Base-by-base conservation (phyloP, 2,113 vertebrate genomes). In the Passer domesticus region DNA sequence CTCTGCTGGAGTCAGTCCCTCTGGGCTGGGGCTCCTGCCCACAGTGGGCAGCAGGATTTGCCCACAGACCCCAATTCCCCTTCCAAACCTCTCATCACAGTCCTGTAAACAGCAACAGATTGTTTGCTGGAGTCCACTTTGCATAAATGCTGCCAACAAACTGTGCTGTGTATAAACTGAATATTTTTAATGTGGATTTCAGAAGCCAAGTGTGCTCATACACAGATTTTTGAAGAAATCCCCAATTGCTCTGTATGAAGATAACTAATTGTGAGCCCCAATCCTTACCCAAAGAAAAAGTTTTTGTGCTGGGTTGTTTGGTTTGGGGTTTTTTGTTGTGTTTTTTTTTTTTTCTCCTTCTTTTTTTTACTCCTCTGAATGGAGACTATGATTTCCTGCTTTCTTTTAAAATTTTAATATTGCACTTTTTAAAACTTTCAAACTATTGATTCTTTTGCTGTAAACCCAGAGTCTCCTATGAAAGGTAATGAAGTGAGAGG, bases 401-500 rank as follows among this genome's bases (percentile, higher is more conserved):
- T 94, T 89, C 92, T 95, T 95, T 94, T 91, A 95, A 81, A 96
- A 89, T 89, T 97, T 97, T 97, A 96, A 95, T 93, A 95, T 90
- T 84, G 64, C 76, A 74, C 88, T 94, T 94, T 97, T 95, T 80
- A 96, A 96, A 97, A 95, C 94, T 96, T 92, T 95, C 88, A 60
- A 94, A 93, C 92, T 96, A 96, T 93, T 94, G 83, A 94, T 95
- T 93, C 92, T 82, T 92, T 87, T 20, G 73, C 94, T 89, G 88
- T 96, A 96, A 97, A 97, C 93, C 81, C 64, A 89, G 90, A 90
- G 90, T 15, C 83, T 89, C 94, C 86, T 91, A 89, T 96, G 95
- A 96, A 96, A 96, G 90, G 96, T 96, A 96, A 97, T 96, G 96
- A 97, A 96, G 95, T 96, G 93, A 96, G 93, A 97, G 73, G 88